Evolutionary conservation across 2,888 invertebrate genomes (phyloP).

Genomic region (Lepidochitona cinerea): DNA sequence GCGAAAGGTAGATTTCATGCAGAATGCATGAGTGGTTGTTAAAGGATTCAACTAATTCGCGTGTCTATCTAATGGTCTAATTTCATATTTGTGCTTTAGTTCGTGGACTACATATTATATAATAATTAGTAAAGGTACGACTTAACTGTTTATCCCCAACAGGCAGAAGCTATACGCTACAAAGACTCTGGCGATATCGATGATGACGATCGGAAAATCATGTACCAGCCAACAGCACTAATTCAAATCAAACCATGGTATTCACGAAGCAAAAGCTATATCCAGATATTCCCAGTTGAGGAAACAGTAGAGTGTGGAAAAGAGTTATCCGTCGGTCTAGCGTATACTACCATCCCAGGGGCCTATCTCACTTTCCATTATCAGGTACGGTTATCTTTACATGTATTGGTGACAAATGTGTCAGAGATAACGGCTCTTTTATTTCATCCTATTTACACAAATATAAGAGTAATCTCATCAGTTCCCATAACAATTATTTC

Average conservation of each 20-base stretch:
- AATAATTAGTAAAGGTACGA: too few species aligned
- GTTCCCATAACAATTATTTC: too few species aligned
- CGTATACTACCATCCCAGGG: slow-evolving; percentile 44
- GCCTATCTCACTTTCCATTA: slow-evolving; percentile 34
- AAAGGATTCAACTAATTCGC: too few species aligned
- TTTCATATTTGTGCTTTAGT: too few species aligned
- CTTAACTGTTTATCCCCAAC: neutral
- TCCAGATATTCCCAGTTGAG: slow-evolving; percentile 48
- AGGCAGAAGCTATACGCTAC: neutral
- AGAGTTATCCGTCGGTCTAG: slow-evolving; percentile 38
- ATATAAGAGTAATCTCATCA: too few species aligned
- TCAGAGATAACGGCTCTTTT: too few species aligned
- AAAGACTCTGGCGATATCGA: neutral
- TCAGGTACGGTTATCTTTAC: slow-evolving; percentile 32
- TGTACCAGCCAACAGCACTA: slow-evolving; percentile 30
- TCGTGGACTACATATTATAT: too few species aligned
- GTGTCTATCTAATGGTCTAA: too few species aligned
- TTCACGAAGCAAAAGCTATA: slow-evolving; percentile 55
- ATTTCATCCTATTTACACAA: too few species aligned
- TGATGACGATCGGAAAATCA: neutral
- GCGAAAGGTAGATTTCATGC: too few species aligned
- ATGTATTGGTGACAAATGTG: too few species aligned
- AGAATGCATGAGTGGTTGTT: too few species aligned
- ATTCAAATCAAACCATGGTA: slow-evolving; percentile 46
- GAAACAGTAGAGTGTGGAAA: slow-evolving; percentile 38